These are phyloP conservation scores for Pimpla rufipes DNA, from an alignment of 2,888 invertebrate species.

Conservation along the genomic window DNA sequence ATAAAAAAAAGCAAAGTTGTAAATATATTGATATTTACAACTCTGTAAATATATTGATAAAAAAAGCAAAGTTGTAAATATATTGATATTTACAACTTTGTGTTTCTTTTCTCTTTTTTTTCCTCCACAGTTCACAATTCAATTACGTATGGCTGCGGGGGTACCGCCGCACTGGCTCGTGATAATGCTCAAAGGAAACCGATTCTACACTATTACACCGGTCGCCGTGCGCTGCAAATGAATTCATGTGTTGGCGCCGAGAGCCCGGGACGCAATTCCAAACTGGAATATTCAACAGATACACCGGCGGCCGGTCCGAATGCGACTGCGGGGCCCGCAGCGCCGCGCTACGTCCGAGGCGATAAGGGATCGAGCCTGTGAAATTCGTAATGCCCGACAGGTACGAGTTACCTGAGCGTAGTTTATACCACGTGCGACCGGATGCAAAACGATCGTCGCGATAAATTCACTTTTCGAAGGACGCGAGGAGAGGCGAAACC, in stretches of 20 bases:
- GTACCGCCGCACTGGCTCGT: constrained; percentile 29
- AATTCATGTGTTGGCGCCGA: constrained; percentile 59
- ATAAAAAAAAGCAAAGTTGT: too few relatives aligned
- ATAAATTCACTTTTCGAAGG: constrained; percentile 71
- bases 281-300: constrained; percentile 70
- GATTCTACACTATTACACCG: constrained; percentile 2
- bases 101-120: too few relatives aligned
- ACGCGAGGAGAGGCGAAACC: constrained; percentile 27
- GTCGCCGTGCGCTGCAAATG: constrained; percentile 32
- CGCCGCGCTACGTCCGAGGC: constrained; percentile 45
- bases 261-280: constrained; percentile 60
- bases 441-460: constrained; percentile 69
- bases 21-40: too few relatives aligned
- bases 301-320: constrained; percentile 51
- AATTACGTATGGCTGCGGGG: constrained; percentile 28
- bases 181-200: constrained; percentile 37
- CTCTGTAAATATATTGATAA: too few relatives aligned
- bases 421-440: constrained; percentile 59
- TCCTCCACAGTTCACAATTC: too few relatives aligned
- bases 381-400: constrained; percentile 72
- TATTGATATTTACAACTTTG: too few relatives aligned
- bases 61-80: too few relatives aligned
- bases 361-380: constrained; percentile 67
- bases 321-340: constrained; percentile 16
- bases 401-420: constrained; percentile 62